Base-by-base conservation (phyloP, 1,140 invertebrate genomes). In the Bombyx mori region DNA sequence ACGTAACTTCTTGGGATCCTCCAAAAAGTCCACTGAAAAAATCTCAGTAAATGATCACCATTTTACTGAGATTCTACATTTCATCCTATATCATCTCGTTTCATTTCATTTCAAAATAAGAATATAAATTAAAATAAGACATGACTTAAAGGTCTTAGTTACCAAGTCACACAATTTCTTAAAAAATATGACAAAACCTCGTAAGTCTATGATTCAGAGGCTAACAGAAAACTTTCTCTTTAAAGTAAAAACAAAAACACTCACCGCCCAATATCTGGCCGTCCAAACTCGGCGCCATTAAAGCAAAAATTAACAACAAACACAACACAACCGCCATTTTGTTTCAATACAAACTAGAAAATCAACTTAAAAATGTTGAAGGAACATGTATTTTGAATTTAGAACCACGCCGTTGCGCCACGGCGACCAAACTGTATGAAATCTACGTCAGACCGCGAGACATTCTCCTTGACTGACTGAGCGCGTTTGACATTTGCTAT, bases 231-330 rank as follows among this genome's bases (percentile, higher is more conserved):
- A 35, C 53, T 54, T 54, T 54, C 53, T 54, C 43, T 54, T 54
- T 10, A 8, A 9, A 46, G 5, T 10, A 22, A 43, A 46, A 35
- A 35, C 26, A 35, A 35, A 5, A 35, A 35, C 57, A 65, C 63
- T 65, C 42, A 65, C 63, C 63, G 18, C 56, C 60, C 60, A 65
- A 65, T 54, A 57, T 65, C 43, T 62, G 56, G n/a, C 56, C 63
- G 35, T 62, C 60, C 47, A 62, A 50, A 50, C 61, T 51, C 18
- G 54, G 18, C 44, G 57, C 45, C 60, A 61, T 54, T 6, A 58
- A 44, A 52, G 35, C 43, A 1, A 51, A 10, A 50, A 51, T 51
- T 52, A 52, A 44, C 12, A 58, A 46, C 44, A 58, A 53, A 52
- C 44, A 46, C 47, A 35, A 49, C 22, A 46, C 22, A 0, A 10